Percentiles rank a stretch among this genome's conserved stretches.
These are phyloP conservation scores for Emydura subglobosa DNA, from an alignment of 2,113 vertebrate genomes.

Conservation along the genomic window DNA sequence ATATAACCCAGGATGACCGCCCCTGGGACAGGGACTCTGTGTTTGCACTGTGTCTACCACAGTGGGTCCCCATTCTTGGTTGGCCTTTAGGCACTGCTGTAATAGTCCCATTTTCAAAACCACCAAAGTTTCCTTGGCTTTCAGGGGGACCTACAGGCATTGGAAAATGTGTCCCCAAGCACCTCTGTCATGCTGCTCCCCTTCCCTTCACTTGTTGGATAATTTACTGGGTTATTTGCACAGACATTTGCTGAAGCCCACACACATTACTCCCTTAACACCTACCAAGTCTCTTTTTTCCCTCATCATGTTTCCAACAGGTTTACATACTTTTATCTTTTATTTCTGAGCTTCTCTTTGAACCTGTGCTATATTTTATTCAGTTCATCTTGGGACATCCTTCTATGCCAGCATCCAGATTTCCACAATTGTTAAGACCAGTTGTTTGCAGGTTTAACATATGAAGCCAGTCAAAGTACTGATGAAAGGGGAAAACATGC, in stretches of 20 bases:
- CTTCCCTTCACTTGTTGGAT: neutral
- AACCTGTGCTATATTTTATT: neutral
- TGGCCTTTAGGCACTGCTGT: too few relatives aligned
- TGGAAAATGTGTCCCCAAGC: accelerated
- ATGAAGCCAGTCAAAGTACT: too few relatives aligned
- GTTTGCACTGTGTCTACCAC: too few relatives aligned
- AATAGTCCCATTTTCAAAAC: accelerated
- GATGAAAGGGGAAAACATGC: too few relatives aligned
- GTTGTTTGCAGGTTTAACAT: too few relatives aligned
- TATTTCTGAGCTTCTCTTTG: neutral
- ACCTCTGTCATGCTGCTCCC: neutral
- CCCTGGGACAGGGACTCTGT: too few relatives aligned
- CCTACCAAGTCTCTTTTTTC: neutral
- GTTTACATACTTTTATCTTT: neutral
- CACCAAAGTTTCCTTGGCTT: accelerated
- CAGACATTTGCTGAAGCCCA: neutral
- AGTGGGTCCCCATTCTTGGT: neutral
- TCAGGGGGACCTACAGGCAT: neutral
- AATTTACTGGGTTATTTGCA: neutral
- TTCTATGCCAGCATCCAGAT: neutral
- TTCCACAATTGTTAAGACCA: too few relatives aligned
- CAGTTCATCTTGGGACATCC: neutral
- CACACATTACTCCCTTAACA: accelerated
- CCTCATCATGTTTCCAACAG: neutral
- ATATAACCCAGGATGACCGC: too few relatives aligned